These are phyloP conservation scores for Pantherophis alleghaniensis DNA, from an alignment of 2,797 vertebrate species.

Conservation along the genomic window DNA sequence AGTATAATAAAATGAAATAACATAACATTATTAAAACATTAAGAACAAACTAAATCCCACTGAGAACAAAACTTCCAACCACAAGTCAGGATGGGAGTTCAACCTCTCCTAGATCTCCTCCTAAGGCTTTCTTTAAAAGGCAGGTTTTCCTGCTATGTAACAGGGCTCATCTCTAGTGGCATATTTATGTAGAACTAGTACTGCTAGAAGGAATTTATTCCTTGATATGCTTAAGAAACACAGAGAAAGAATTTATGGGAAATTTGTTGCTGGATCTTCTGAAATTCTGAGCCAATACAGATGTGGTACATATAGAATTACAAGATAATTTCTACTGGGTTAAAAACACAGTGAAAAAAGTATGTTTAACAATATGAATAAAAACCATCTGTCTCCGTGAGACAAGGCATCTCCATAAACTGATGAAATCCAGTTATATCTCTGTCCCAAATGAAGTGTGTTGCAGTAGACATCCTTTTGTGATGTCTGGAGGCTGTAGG, in stretches of 20 bases:
- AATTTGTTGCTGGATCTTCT: background rate
- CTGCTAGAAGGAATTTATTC: background rate
- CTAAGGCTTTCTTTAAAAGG: background rate
- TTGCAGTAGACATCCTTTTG: too few relatives aligned
- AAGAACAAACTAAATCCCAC: background rate
- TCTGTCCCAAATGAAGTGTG: too few relatives aligned
- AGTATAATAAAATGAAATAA: background rate
- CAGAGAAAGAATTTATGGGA: background rate
- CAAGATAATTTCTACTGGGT: background rate
- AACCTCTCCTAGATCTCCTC: background rate
- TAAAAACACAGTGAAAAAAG: background rate
- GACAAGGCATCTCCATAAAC: too few relatives aligned
- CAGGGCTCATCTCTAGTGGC: background rate
- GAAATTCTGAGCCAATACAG: background rate
- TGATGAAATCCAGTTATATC: too few relatives aligned
- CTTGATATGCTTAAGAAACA: background rate
- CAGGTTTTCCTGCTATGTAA: background rate
- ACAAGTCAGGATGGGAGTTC: background rate
- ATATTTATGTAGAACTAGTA: background rate
- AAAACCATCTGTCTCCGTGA: background rate
- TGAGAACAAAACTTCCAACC: background rate
- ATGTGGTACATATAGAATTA: background rate
- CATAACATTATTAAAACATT: background rate
- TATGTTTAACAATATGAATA: background rate
- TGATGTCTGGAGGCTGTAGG: too few relatives aligned